Base-by-base conservation (phyloP, 2,888 invertebrate genomes). In the Trilocha varians region DNA sequence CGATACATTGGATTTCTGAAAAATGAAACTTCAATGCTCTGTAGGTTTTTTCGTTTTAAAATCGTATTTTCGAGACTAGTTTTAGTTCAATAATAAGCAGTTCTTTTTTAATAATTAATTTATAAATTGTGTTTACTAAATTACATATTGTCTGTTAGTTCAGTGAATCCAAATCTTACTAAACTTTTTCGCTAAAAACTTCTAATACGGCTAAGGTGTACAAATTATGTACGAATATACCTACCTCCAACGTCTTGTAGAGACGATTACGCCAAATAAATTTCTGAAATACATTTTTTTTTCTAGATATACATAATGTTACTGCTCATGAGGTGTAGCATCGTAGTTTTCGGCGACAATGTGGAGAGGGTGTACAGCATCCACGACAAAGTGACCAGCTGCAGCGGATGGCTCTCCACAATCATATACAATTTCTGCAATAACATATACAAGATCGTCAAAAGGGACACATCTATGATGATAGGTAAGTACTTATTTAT, bases 391-490 rank as follows among this genome's bases (percentile, higher is more conserved):
- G 63, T 82, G 32, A 57, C 59, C 25, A 66, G 59, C 32, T 83
- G 83, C 46, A 82, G 82, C 53, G 65, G 71, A 18, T 70, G 65
- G 65, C 57, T 83, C 16, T 71, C 83, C 1, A 62, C 57, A 13
- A 49, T 76, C n/a, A 73, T 83, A 44, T 66, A 60, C 46, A 71
- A 68, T 25, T 62, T 83, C 44, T 83, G 83, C 46, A 68, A 74
- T 45, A 78, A 78, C 42, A 65, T 62, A 0, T 75, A 71, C 46
- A 78, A 70, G 52, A 75, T 82, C 44, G 74, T 78, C 9, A 83
- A 82, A 44, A 65, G 83, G 45, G 82, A 83, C 46, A 78, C 76
- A 1, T 78, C 79, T 1, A 17, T 63, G 11, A 63, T 79, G 52
- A 64, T 83, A 53, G 78, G 82, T 83, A 55, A 59, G 65, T 18